These are phyloP conservation scores for Lasioglossum villosulum DNA, from an alignment of 2,888 invertebrate species.

Conservation along the genomic window DNA sequence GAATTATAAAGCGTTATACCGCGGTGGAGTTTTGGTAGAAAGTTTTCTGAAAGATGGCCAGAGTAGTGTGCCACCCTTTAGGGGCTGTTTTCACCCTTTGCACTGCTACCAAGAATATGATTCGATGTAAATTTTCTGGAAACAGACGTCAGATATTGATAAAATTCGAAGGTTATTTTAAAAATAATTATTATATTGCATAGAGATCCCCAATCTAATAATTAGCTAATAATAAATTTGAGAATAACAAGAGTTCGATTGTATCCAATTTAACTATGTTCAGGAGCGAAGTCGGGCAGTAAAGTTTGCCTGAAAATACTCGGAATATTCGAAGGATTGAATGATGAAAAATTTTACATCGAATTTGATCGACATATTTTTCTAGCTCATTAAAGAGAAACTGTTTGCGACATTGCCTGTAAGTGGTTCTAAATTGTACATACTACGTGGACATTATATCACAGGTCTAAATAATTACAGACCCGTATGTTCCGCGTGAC, in stretches of 20 bases:
- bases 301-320: not conserved
- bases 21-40: not conserved
- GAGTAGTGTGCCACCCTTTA: not conserved
- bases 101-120: not conserved
- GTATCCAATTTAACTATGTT: no score
- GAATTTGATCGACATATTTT: not conserved
- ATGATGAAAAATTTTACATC: not conserved
- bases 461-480: not conserved
- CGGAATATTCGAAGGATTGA: not conserved
- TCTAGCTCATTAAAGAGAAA: not conserved
- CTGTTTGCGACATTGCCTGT: not conserved
- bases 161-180: not conserved
- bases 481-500: not conserved
- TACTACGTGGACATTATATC: not conserved
- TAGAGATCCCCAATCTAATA: no score
- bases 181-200: no score
- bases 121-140: not conserved
- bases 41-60: no score
- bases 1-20: not conserved
- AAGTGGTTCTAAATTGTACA: not conserved
- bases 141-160: not conserved
- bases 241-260: not conserved
- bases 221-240: no score
- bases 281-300: no score
- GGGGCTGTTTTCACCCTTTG: not conserved